phyloP scores from a whole-genome alignment of 1,140 invertebrate species.

The Schlechtendalia chinensis region DNA sequence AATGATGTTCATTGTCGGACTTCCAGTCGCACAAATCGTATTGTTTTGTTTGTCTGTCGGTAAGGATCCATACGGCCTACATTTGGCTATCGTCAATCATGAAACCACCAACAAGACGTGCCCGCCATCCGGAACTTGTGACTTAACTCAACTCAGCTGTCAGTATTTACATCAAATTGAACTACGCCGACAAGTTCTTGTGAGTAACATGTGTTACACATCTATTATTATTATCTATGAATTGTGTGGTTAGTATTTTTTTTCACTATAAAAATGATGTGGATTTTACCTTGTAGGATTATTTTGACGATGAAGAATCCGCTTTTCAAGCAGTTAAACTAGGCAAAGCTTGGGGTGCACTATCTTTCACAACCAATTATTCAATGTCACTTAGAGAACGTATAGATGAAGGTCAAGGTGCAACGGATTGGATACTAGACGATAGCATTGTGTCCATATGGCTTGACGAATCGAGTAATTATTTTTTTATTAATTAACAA shows the following conservation, averaged over 20 bases:
- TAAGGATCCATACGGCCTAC: conserved; percentile 79
- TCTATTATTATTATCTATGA: background rate
- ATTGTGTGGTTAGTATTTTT: background rate
- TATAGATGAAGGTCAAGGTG: conserved; percentile 66
- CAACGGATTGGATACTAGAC: conserved; percentile 74
- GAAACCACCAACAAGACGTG: conserved; percentile 67
- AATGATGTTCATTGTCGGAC: conserved; percentile 86
- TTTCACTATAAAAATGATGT: background rate
- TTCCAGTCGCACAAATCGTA: conserved; percentile 91
- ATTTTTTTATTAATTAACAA: no score
- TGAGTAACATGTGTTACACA: conserved; percentile 43
- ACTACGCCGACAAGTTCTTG: conserved; percentile 56
- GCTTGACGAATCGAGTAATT: conserved; percentile 85
- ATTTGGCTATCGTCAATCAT: conserved; percentile 80
- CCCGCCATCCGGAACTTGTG: conserved; percentile 59
- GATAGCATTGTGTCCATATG: conserved; percentile 79
- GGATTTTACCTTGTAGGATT: conserved; percentile 60
- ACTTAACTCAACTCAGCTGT: conserved; percentile 70
- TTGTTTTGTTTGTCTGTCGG: conserved; percentile 94
- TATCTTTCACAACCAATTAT: conserved; percentile 84
- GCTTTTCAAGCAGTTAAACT: conserved; percentile 69
- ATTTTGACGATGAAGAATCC: conserved; percentile 65
- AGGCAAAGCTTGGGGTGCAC: conserved; percentile 80
- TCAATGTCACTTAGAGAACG: conserved; percentile 74
- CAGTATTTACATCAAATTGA: conserved; percentile 70